Conservation (phyloP, 2,113 vertebrate genomes). For the Microtus ochrogaster region DNA sequence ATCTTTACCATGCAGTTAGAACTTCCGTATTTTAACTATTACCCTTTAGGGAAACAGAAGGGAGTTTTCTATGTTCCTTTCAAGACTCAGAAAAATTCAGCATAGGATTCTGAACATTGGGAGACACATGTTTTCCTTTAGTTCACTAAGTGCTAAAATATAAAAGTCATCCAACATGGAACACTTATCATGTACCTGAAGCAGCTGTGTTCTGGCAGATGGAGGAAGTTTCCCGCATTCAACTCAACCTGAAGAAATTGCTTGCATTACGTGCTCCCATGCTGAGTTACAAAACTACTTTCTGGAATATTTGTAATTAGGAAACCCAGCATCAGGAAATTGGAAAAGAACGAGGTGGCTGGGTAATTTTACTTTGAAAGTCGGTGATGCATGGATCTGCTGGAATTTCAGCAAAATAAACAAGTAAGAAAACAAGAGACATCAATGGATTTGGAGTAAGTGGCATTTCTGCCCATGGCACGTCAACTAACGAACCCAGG, state of each 20-base stretch:
- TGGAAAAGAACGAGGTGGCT: constrained; percentile 33
- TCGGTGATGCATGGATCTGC: not conserved
- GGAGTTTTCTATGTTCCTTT: not conserved
- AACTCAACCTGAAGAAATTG: constrained; percentile 60
- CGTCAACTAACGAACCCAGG: not conserved
- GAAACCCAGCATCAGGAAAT: constrained; percentile 70
- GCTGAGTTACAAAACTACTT: constrained; percentile 52
- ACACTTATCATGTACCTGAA: constrained; percentile 49
- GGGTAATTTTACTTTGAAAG: constrained; percentile 53
- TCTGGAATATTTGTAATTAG: constrained; percentile 61
- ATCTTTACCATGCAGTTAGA: not conserved
- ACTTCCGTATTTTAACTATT: not conserved
- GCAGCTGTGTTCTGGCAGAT: constrained; percentile 9
- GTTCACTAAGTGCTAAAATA: not conserved
- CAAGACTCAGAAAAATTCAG: constrained; percentile 27
- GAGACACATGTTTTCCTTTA: not conserved
- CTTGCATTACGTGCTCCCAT: constrained; percentile 53
- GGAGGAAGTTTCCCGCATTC: constrained; percentile 38
- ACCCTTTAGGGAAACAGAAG: not conserved
- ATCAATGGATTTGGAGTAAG: constrained; percentile 25
- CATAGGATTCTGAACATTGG: not conserved
- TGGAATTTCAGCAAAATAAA: constrained; percentile 55
- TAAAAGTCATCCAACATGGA: not conserved
- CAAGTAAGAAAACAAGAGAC: not conserved
- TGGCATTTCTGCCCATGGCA: not conserved